Percentiles rank a stretch among this genome's conserved stretches.
Evolutionary conservation across 2,888 invertebrate genomes (phyloP).

Genomic region (Rhamphomyia laevipes): DNA sequence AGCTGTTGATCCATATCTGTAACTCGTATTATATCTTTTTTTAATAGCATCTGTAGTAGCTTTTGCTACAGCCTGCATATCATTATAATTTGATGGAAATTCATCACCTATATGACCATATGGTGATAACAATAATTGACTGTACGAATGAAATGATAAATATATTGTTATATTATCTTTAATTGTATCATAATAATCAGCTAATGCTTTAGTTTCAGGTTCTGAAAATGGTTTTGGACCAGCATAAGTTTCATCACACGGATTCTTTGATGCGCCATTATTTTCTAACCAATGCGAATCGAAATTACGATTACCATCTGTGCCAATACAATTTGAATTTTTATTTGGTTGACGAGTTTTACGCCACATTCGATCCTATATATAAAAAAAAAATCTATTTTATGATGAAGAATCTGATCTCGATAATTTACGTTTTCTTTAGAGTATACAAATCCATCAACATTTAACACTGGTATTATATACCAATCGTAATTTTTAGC

Average conservation of each 20-base stretch:
- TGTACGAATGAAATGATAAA: slow-evolving; percentile 52
- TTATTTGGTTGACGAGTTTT: slow-evolving; percentile 46
- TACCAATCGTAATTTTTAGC: slow-evolving; percentile 63
- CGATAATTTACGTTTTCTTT: slow-evolving; percentile 43
- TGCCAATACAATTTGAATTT: slow-evolving; percentile 27
- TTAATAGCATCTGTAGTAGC: slow-evolving; percentile 41
- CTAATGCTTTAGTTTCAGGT: slow-evolving; percentile 40
- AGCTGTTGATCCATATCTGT: slow-evolving; percentile 43
- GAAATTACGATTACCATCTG: slow-evolving; percentile 35
- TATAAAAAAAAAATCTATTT: not conserved
- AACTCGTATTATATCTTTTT: slow-evolving; percentile 40
- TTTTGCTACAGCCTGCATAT: slow-evolving; percentile 38
- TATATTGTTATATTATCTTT: slow-evolving; percentile 40
- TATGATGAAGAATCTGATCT: not conserved
- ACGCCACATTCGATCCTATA: slow-evolving; percentile 54
- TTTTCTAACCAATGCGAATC: slow-evolving; percentile 28
- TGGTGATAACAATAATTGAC: slow-evolving; percentile 48
- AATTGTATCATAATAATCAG: slow-evolving; percentile 38
- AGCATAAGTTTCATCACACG: slow-evolving; percentile 38
- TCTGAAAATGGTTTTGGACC: slow-evolving; percentile 47
- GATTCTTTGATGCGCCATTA: slow-evolving; percentile 39
- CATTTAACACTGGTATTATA: slow-evolving; percentile 58
- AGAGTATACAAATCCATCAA: slow-evolving; percentile 61
- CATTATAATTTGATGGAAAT: slow-evolving; percentile 39
- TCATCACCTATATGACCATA: slow-evolving; percentile 40